phyloP scores from a whole-genome alignment of 2,797 vertebrate species.

The Acanthurus tractus region DNA sequence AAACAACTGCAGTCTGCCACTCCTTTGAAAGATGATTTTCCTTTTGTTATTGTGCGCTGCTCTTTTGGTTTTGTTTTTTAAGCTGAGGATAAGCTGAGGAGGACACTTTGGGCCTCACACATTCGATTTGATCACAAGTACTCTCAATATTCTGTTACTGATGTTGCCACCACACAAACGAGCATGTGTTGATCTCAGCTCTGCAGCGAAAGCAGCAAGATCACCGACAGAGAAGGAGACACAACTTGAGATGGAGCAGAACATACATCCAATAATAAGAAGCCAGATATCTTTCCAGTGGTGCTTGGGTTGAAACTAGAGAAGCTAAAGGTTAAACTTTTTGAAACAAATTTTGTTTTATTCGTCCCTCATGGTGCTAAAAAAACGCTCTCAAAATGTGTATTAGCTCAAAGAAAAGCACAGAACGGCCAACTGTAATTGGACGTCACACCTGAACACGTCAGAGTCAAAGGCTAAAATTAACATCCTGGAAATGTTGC shows the following conservation, averaged over 20 bases:
- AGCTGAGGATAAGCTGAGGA: conserved; percentile 58
- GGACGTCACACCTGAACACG: conserved; percentile 83
- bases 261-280: neutral
- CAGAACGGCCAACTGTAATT: conserved; percentile 66
- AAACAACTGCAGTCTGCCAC: conserved; percentile 53
- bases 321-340: neutral
- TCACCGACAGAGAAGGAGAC: neutral
- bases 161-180: conserved; percentile 60
- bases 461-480: conserved; percentile 81
- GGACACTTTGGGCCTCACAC: conserved; percentile 66
- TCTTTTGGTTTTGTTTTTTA: conserved; percentile 67
- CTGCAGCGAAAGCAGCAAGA: conserved; percentile 5
- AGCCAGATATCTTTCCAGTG: neutral
- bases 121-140: conserved; percentile 67
- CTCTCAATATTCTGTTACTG: conserved; percentile 65
- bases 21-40: conserved; percentile 54
- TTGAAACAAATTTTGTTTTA: neutral
- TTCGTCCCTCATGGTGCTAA: neutral
- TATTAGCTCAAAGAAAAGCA: conserved; percentile 51
- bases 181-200: conserved; percentile 14
- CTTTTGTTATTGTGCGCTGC: conserved; percentile 58
- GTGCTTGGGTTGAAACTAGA: conserved; percentile 15
- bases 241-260: conserved; percentile 12
- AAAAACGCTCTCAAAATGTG: conserved; percentile 33
- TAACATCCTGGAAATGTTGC: conserved; percentile 79